Conservation (phyloP, 2,113 vertebrate genomes). For the Odontesthes bonariensis region DNA sequence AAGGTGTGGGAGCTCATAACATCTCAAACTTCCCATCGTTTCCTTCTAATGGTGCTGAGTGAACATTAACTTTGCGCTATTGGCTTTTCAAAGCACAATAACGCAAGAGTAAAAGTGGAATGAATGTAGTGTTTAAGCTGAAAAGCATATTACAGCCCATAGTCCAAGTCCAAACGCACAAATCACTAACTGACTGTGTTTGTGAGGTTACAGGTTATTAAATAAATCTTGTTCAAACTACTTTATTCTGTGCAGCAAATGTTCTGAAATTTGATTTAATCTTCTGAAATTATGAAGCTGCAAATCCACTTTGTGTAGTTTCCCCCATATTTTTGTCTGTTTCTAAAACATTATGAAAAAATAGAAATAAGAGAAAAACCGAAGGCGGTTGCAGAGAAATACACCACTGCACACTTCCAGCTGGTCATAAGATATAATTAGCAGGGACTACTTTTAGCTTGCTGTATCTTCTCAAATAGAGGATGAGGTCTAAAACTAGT, state of each 20-base stretch:
- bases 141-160: background rate
- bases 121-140: background rate
- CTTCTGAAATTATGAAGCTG: no score
- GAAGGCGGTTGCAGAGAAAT: no score
- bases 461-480: no score
- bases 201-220: background rate
- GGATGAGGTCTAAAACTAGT: no score
- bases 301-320: background rate
- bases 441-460: no score
- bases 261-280: no score
- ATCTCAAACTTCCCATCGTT: slow-evolving; percentile 35
- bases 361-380: no score
- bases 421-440: no score
- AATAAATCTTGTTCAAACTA: background rate
- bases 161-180: background rate
- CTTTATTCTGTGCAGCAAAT: no score
- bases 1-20: slow-evolving; percentile 29
- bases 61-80: slow-evolving; percentile 3
- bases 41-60: slow-evolving; percentile 3
- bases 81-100: background rate
- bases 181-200: background rate
- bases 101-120: background rate
- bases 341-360: no score
- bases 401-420: no score
- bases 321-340: background rate